These are phyloP conservation scores for Trachymyrmex septentrionalis DNA, from an alignment of 1,140 invertebrate genomes.

Conservation along the genomic window DNA sequence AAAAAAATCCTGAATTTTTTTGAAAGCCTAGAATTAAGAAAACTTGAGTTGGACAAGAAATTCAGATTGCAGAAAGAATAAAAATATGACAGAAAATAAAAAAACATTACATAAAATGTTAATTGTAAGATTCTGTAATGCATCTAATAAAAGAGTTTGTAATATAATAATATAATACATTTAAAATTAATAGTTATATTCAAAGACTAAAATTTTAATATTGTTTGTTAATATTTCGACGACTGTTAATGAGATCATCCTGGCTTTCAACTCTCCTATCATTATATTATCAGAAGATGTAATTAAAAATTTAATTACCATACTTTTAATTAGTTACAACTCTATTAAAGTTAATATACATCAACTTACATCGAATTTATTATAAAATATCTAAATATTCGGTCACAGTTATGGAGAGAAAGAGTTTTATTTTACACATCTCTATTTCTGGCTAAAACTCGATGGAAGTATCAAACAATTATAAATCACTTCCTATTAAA, in stretches of 20 bases:
- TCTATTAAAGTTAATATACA: constrained; percentile 23
- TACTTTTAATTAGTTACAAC: constrained; percentile 46
- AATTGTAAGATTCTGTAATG: background rate
- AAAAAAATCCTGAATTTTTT: too few relatives aligned
- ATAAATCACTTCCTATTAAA: constrained; percentile 22
- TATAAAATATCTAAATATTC: constrained; percentile 43
- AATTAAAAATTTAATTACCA: constrained; percentile 39
- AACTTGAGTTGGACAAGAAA: too few relatives aligned
- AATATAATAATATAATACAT: constrained; percentile 14
- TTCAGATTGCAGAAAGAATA: too few relatives aligned
- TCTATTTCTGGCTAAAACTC: background rate
- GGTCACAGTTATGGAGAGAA: constrained; percentile 5
- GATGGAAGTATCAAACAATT: constrained; percentile 14
- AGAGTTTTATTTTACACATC: constrained; percentile 2
- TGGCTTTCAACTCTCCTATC: background rate
- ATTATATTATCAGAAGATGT: constrained; percentile 2
- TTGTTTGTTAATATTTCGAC: constrained; percentile 24
- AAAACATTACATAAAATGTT: background rate
- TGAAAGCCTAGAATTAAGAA: too few relatives aligned
- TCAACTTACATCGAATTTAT: constrained; percentile 7
- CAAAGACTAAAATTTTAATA: background rate
- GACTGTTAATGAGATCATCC: background rate
- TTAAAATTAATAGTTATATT: background rate
- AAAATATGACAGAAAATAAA: too few relatives aligned
- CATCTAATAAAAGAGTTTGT: background rate